Conservation (phyloP, 2,113 vertebrate species). For the Rhinoptilus africanus region DNA sequence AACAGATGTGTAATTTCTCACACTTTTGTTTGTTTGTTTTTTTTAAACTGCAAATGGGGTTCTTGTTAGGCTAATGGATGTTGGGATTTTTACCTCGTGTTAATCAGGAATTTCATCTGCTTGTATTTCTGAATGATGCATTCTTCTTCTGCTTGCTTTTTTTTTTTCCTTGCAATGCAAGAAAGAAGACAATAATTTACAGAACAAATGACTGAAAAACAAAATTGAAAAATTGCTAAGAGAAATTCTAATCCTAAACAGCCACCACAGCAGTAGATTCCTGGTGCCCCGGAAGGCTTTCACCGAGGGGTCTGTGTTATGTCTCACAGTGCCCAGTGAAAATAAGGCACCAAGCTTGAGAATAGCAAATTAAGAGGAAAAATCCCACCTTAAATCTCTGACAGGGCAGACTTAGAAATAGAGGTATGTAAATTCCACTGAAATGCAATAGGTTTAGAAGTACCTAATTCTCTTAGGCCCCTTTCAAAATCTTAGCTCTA, state of each 20-base stretch:
- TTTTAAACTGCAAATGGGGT: constrained; percentile 21
- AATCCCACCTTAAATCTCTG: neutral
- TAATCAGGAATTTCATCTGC: constrained; percentile 34
- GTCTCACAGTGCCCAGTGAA: neutral
- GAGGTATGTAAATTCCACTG: neutral
- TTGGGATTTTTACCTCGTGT: constrained; percentile 18
- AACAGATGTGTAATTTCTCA: constrained; percentile 26
- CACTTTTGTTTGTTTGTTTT: constrained; percentile 46
- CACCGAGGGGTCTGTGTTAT: neutral
- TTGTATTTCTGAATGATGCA: neutral
- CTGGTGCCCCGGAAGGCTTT: neutral
- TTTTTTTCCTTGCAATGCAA: neutral
- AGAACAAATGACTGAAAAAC: neutral
- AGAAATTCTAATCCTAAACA: neutral
- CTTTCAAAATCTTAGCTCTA: neutral
- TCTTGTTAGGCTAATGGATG: constrained; percentile 50
- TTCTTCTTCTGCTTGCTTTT: neutral
- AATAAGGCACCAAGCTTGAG: neutral
- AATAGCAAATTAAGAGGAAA: neutral
- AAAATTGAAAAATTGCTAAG: neutral
- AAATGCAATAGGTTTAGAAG: neutral
- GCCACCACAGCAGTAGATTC: neutral
- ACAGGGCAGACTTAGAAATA: neutral
- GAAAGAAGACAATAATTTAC: neutral
- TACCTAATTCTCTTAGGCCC: neutral